Evolutionary conservation across 2,113 vertebrate species (phyloP).

Genomic region (Melierax canorus): DNA sequence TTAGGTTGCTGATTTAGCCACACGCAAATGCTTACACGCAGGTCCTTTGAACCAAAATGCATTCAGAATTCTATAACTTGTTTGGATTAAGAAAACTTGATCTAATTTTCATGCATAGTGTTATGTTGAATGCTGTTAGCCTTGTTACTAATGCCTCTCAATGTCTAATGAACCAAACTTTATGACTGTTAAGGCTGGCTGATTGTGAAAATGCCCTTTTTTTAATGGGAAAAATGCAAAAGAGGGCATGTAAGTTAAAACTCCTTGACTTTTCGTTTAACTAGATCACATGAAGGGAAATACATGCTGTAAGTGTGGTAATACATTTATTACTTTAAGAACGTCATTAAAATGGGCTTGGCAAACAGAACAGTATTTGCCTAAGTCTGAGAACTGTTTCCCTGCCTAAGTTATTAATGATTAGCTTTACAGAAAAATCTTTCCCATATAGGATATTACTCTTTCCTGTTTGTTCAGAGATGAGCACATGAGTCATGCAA

Average conservation of each 20-base stretch:
- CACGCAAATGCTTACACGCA: background rate
- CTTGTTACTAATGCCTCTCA: conserved; percentile 6
- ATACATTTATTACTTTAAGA: background rate
- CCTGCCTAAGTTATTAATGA: background rate
- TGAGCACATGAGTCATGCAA: conserved; percentile 14
- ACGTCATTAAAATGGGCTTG: background rate
- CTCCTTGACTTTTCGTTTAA: background rate
- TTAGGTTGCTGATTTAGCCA: background rate
- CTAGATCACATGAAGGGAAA: background rate
- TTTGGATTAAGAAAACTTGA: conserved; percentile 2
- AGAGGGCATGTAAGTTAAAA: background rate
- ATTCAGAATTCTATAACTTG: background rate
- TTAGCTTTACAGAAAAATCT: conserved; percentile 44
- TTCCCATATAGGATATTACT: background rate
- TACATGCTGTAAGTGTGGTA: background rate
- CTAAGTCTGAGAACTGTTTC: background rate
- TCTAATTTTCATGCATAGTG: background rate
- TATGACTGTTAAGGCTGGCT: background rate
- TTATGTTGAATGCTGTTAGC: background rate
- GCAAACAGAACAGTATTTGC: background rate
- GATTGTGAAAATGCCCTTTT: background rate
- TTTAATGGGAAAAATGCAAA: background rate
- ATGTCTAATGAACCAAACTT: background rate
- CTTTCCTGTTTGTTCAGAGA: conserved; percentile 42
- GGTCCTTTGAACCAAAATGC: background rate